Conservation (phyloP, 2,797 vertebrate genomes). For the Diglossa cyanea region DNA sequence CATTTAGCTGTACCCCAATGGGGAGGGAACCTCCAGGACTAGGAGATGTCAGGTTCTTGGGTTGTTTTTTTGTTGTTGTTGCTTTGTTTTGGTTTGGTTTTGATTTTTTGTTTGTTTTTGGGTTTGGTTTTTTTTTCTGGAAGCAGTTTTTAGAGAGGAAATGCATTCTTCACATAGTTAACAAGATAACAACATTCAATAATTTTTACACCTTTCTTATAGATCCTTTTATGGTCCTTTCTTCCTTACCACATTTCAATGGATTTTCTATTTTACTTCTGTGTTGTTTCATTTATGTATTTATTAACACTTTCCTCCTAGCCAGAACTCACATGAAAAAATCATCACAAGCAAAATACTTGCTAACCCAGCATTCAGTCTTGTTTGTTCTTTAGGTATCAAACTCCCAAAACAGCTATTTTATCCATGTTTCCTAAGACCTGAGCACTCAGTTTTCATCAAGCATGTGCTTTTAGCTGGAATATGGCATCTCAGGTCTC, state of each 20-base stretch:
- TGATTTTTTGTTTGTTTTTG: neutral
- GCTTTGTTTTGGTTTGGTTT: no score
- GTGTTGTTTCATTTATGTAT: neutral
- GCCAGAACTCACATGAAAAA: neutral
- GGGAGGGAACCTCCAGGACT: neutral
- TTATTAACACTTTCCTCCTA: neutral
- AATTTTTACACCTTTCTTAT: neutral
- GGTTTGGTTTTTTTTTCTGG: neutral
- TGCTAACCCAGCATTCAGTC: neutral
- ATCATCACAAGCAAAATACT: neutral
- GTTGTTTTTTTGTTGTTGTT: no score
- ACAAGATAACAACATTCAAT: neutral
- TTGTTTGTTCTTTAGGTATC: neutral
- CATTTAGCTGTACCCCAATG: fast-evolving
- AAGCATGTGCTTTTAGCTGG: neutral
- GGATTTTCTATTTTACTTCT: neutral
- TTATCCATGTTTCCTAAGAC: neutral
- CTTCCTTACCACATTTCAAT: neutral
- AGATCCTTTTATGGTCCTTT: neutral
- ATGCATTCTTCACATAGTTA: neutral
- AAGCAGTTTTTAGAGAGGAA: neutral
- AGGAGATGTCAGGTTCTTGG: neutral
- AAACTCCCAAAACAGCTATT: neutral
- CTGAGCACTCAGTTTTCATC: neutral
- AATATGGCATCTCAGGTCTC: neutral